These are phyloP conservation scores for Galaxea fascicularis DNA, from an alignment of 92 coral and sea anemone species.

Conservation along the genomic window DNA sequence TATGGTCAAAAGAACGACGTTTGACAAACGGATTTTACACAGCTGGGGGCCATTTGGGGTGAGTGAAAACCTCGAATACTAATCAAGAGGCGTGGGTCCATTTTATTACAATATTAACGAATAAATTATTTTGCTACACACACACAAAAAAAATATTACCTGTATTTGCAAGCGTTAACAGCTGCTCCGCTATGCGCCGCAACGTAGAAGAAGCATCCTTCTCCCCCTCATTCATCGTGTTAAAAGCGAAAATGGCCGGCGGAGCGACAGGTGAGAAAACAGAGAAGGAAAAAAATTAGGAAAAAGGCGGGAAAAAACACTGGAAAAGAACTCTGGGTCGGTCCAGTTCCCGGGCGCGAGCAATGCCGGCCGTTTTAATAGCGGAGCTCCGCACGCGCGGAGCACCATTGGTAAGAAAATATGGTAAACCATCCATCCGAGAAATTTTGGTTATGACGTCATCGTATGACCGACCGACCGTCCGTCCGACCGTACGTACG, in stretches of 20 bases:
- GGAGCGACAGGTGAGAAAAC: neutral
- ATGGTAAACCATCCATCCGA: too few species aligned
- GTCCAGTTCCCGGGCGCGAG: neutral
- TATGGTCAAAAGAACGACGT: too few species aligned
- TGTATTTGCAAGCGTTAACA: neutral
- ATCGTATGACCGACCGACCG: too few species aligned
- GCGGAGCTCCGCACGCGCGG: too few species aligned
- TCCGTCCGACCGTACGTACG: too few species aligned
- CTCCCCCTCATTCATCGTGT: neutral
- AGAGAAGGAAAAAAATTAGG: neutral
- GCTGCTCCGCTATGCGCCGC: neutral
- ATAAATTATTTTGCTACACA: neutral
- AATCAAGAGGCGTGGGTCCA: neutral
- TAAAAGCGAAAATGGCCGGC: neutral
- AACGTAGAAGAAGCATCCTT: too few species aligned
- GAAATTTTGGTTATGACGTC: too few species aligned
- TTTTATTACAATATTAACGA: neutral
- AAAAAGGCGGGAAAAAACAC: neutral
- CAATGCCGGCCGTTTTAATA: neutral
- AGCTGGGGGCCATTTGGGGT: neutral
- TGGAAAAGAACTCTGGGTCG: neutral
- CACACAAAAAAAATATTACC: neutral
- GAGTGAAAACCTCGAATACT: neutral
- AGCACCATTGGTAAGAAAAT: too few species aligned
- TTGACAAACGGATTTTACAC: too few species aligned